Evolutionary conservation across 2,888 invertebrate species (phyloP), one percentile per base, ranked within the genome.

Genomic region (Drosophila ezoana): DNA sequence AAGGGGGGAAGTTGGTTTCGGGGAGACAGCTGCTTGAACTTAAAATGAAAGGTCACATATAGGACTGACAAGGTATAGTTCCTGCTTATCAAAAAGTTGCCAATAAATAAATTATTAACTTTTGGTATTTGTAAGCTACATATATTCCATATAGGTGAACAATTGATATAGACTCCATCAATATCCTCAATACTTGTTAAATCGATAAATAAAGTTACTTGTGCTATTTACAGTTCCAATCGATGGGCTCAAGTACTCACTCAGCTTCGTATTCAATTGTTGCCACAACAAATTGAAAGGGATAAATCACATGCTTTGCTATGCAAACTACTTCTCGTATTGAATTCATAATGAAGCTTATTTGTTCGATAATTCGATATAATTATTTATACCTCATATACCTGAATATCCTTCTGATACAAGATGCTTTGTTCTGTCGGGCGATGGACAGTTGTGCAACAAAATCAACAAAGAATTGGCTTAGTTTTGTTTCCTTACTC

Each of bases 401-500:
- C 23, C 8, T 28, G 28, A 8, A 8, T 28, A 28, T 28, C 8
- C 28, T 28, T 28, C 28, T 28, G 6, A 28, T 28, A 8, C 28
- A 28, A 28, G 8, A 28, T 28, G 28, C 28, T 28, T 28, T 2
- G 35, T 11, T 32, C 28, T 20, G 33, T 10, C 53, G 28, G 53
- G n/a, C 35, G 35, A 56, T 56, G 56, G 48, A 47, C 56, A 48
- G 48, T 23, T 38, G 23, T 37, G 61, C 61, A 47, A 32, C 60
- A 60, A 61, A 63, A 37, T 60, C 61, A 47, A 32, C 60, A 60
- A 61, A 63, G 43, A 10, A 18, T 28, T 18, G 20, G 38, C 38
- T 41, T 10, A 33, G 18, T n/a, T n/a, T 10, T 28, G 13, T 14
- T 45, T 33, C 1, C n/a, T 37, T 20, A 23, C 37, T 28, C 11